Conservation (phyloP, 1,140 invertebrate species). For the Drosophila nigromelanica region DNA sequence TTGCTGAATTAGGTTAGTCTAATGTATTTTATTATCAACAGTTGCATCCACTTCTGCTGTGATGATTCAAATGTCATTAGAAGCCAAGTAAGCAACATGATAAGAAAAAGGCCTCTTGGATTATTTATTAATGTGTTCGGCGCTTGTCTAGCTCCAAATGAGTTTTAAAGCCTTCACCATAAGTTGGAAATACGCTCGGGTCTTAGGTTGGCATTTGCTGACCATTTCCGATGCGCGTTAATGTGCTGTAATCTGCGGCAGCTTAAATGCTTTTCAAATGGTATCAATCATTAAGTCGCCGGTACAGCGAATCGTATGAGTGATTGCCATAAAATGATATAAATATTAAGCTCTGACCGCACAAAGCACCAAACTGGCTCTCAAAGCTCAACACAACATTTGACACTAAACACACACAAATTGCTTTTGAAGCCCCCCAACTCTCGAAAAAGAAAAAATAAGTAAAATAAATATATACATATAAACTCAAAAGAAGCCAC, state of each 20-base stretch:
- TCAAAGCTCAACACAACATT: conserved; percentile 60
- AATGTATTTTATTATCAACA: neutral
- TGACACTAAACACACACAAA: conserved; percentile 76
- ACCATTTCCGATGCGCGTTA: conserved; percentile 55
- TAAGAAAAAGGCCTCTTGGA: conserved; percentile 5
- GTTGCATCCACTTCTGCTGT: too few relatives aligned
- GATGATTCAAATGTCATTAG: neutral
- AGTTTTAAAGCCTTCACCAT: conserved; percentile 52
- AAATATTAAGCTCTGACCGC: conserved; percentile 53
- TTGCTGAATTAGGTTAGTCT: neutral
- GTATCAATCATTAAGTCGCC: conserved; percentile 70
- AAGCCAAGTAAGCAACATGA: neutral
- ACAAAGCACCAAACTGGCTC: conserved; percentile 36
- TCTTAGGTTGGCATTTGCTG: conserved; percentile 44
- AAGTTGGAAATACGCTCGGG: neutral
- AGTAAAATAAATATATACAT: too few relatives aligned
- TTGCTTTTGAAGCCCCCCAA: conserved; percentile 67
- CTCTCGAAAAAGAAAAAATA: too few relatives aligned
- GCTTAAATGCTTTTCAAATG: conserved; percentile 65
- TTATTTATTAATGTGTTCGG: conserved; percentile 6
- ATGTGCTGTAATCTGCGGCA: conserved; percentile 47
- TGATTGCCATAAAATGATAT: conserved; percentile 64
- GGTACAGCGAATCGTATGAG: conserved; percentile 54
- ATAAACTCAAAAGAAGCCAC: neutral
- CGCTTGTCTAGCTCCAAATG: conserved; percentile 42